Evolutionary conservation across 92 coral and sea anemone genomes (phyloP).

Genomic region (Siderastrea radians): DNA sequence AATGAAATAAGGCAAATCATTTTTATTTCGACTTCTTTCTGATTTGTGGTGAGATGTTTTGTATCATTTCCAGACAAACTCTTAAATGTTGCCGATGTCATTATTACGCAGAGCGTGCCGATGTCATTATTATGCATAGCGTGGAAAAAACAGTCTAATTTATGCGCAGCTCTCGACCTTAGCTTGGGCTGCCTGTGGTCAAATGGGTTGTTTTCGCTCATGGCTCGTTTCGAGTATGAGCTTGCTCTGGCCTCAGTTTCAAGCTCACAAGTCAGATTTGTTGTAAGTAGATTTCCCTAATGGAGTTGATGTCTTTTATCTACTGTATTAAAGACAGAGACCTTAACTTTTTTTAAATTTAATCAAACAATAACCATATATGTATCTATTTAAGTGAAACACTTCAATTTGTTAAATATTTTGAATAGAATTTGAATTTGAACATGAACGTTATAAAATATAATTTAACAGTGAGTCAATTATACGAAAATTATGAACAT

Average conservation of each 20-base stretch:
- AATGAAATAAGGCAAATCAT: too few species aligned
- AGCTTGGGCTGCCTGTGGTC: too few species aligned
- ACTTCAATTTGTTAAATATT: not conserved
- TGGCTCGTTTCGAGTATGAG: not conserved
- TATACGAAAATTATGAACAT: not conserved
- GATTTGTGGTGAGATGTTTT: too few species aligned
- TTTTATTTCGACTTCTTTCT: too few species aligned
- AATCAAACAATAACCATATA: not conserved
- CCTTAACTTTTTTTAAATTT: not conserved
- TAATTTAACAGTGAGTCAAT: not conserved
- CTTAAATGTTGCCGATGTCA: too few species aligned
- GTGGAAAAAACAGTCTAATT: too few species aligned
- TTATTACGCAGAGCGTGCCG: too few species aligned
- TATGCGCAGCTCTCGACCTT: too few species aligned
- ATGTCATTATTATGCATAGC: too few species aligned
- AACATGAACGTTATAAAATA: not conserved
- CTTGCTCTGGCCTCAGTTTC: too few species aligned
- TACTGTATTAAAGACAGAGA: conserved; percentile 7
- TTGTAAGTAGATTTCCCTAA: conserved; percentile 2
- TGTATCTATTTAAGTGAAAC: not conserved
- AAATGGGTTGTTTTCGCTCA: conserved; percentile 1
- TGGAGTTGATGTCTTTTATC: not conserved
- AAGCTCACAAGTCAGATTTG: too few species aligned
- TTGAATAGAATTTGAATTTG: not conserved
- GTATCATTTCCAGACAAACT: too few species aligned